Evolutionary conservation across 2,113 vertebrate genomes (phyloP), one percentile per base, ranked within the genome.

Genomic region (Otus sunia): DNA sequence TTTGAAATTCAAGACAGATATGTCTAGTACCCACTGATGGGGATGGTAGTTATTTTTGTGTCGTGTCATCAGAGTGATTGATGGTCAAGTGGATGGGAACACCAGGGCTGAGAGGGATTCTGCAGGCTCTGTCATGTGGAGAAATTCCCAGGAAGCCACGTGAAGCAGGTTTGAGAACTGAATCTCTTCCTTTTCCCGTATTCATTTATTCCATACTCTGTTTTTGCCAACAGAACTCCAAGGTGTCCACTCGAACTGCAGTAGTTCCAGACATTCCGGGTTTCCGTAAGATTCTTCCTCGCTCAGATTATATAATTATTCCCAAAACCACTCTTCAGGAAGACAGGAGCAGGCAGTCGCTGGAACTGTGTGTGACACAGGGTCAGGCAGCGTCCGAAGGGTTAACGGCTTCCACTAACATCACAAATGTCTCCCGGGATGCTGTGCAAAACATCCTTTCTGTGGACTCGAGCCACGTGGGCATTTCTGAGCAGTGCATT

Each of bases 241-340:
- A 98, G 95, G 81, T 94, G 12, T 96, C 95, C 76, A 32, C 96
- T 62, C 94, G 97, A 94, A 85, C 98, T 50, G 93, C 98, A 15
- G 95, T 98, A 53, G 93, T 98, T 93, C 98, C 99, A 74, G 99
- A 99, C 89, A 97, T 99, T 90, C 99, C 99, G 85, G 99, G 99
- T 76, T 99, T 99, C 96, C 99, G 99, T 52, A 99, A 99, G 98
- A 99, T 99, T 95, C 99, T 99, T 23, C 99, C 99, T 58, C 99
- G 99, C 96, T 98, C 99, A 5, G 99, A 98, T 94, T 99, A 99
- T 17, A 98, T 99, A 49, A 97, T 99, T 77, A 97, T 99, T 81
- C 98, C 99, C 36, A 99, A 99, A 97, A 95, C 96, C 69, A 97
- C 97, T 74, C 89, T 98, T 19, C 97, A 98, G 0, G 98, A 98